Base-by-base conservation (phyloP, 2,113 vertebrate species). In the Laterallus jamaicensis region DNA sequence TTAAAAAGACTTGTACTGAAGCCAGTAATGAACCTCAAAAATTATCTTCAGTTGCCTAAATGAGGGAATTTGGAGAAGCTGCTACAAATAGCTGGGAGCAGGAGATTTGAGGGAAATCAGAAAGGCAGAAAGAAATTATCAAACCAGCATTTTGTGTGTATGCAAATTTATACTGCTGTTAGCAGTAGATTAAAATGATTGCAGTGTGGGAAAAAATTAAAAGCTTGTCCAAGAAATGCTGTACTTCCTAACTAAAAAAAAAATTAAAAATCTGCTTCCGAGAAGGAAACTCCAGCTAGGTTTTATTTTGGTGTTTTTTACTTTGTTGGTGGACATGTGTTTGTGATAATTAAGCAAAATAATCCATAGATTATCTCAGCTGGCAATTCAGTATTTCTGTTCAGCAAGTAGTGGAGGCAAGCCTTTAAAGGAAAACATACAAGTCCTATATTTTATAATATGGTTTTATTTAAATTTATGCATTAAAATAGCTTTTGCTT, bases 21-120 rank as follows among this genome's bases (percentile, higher is more conserved):
- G 82, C 85, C 90, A 86, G 35, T 86, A 91, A 77, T 85, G 74
- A 97, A 80, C 92, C 88, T 97, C 75, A 95, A 94, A 96, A 97
- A 90, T 95, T 91, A 77, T 93, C 68, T 82, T 71, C 47, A 74
- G 42, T 92, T 92, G 88, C 47, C 69, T 95, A 25, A 92, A 1
- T 75, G 68, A 92, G 83, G 77, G 86, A 95, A 86, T 96, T 92
- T 68, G 97, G 94, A 97, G 90, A 95, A 94, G 47, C 76, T 95
- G 50, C 39, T 91, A 44, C 79, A 97, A 91, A 77, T 55, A 82
- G 59, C 42, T 68, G 82, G 39, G 85, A 87, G 21, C 26, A 82
- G 55, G 59, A 55, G 19, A 37, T n/a, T 63, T 22, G 31, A 95
- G 39, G 37, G 40, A 59, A 93, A 49, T 39, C 63, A 59, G 78